Percentiles rank a stretch among this genome's conserved stretches.
Conservation (phyloP, 1,140 invertebrate genomes). For the Tetramorium alpestre region DNA sequence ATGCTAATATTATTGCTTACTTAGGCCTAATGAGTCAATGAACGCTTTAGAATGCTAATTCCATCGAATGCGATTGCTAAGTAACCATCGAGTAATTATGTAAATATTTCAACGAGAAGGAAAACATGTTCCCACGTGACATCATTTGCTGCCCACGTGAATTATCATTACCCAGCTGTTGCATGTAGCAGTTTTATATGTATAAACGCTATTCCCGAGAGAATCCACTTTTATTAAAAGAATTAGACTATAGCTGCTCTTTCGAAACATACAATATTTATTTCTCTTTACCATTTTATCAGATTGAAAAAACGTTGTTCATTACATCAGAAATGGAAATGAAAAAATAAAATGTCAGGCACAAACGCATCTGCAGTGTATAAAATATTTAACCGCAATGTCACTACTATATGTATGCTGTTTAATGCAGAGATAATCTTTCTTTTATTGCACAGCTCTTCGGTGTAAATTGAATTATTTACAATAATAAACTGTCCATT, state of each 20-base stretch:
- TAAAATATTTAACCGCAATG: background rate
- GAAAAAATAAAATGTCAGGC: background rate
- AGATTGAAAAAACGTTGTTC: background rate
- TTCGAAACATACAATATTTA: background rate
- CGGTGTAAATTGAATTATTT: background rate
- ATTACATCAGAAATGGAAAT: background rate
- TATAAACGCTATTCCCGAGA: background rate
- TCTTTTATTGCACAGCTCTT: background rate
- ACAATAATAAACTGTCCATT: background rate
- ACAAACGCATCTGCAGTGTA: background rate
- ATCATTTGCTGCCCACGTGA: background rate
- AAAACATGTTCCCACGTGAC: background rate
- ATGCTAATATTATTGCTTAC: conserved; percentile 49
- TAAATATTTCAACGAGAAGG: conserved; percentile 5
- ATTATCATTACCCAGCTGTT: background rate
- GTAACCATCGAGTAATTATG: conserved; percentile 32
- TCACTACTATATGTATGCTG: background rate
- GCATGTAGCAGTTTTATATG: background rate
- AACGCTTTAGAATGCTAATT: conserved; percentile 29
- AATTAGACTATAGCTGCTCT: background rate
- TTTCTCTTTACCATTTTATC: conserved; percentile 5
- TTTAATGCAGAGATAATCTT: background rate
- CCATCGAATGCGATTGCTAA: conserved; percentile 8
- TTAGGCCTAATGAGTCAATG: background rate
- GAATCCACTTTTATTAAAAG: background rate